Conservation (phyloP, 2,113 vertebrate species). For the Tringa solitaria region DNA sequence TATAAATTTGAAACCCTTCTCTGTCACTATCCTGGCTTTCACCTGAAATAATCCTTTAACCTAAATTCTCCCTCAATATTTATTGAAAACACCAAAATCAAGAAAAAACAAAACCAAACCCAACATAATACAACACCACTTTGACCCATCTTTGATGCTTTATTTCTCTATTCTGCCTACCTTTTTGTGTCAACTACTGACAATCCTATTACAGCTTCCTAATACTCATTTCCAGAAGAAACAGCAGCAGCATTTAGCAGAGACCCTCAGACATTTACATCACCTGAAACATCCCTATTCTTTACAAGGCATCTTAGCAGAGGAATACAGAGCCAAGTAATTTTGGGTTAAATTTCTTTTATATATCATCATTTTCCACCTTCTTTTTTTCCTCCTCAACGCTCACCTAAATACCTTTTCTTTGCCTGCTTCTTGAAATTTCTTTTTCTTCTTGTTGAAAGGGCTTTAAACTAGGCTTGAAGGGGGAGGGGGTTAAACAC, state of each 20-base stretch:
- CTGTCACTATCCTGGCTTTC: background rate
- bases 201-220: background rate
- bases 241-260: background rate
- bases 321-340: background rate
- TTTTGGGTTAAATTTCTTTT: background rate
- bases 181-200: background rate
- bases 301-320: background rate
- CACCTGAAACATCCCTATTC: background rate
- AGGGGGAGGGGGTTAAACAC: too few relatives aligned
- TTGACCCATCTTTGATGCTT: background rate
- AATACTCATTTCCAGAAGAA: background rate
- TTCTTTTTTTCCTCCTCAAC: rapidly evolving
- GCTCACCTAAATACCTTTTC: background rate
- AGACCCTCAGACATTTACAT: background rate
- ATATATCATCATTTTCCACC: background rate
- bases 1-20: background rate
- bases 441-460: too few relatives aligned
- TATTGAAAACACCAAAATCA: background rate
- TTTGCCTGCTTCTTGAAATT: background rate
- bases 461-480: too few relatives aligned
- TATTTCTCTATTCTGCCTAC: background rate
- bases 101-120: background rate
- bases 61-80: background rate
- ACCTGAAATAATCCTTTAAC: background rate
- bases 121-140: background rate